These are phyloP conservation scores for Polypterus senegalus DNA, from an alignment of 2,113 vertebrate genomes.

Conservation along the genomic window DNA sequence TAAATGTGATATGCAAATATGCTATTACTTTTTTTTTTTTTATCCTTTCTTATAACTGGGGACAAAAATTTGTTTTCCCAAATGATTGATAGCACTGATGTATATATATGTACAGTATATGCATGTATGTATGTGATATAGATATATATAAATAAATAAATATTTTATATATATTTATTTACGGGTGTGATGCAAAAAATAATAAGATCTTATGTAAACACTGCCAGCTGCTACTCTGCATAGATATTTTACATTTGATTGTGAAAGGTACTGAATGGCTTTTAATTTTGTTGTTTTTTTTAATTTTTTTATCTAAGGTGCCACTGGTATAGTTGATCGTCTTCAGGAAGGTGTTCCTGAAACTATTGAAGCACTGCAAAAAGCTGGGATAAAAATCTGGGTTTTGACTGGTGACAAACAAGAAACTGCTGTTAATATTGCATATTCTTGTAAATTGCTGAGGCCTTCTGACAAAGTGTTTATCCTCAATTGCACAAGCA, in stretches of 20 bases:
- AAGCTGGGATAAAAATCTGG: constrained; percentile 82
- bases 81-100: too few relatives aligned
- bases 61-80: too few relatives aligned
- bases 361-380: constrained; percentile 71
- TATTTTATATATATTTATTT: constrained; percentile 7
- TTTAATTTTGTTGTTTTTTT: background rate
- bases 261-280: too few relatives aligned
- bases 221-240: background rate
- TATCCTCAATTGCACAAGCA: constrained; percentile 52
- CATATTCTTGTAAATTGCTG: constrained; percentile 73
- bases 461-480: constrained; percentile 59
- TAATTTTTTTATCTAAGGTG: constrained; percentile 43
- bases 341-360: constrained; percentile 86
- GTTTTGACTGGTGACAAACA: constrained; percentile 91
- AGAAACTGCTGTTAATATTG: constrained; percentile 86
- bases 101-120: too few relatives aligned
- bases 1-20: too few relatives aligned
- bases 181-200: background rate
- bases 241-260: too few relatives aligned
- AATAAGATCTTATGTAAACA: background rate
- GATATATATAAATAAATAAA: too few relatives aligned
- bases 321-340: constrained; percentile 83
- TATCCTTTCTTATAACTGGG: too few relatives aligned
- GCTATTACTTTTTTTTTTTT: too few relatives aligned
- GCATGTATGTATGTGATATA: too few relatives aligned